Percentiles rank a stretch among this genome's conserved stretches.
These are phyloP conservation scores for Thera britannica DNA, from an alignment of 2,888 invertebrate genomes.

Conservation along the genomic window DNA sequence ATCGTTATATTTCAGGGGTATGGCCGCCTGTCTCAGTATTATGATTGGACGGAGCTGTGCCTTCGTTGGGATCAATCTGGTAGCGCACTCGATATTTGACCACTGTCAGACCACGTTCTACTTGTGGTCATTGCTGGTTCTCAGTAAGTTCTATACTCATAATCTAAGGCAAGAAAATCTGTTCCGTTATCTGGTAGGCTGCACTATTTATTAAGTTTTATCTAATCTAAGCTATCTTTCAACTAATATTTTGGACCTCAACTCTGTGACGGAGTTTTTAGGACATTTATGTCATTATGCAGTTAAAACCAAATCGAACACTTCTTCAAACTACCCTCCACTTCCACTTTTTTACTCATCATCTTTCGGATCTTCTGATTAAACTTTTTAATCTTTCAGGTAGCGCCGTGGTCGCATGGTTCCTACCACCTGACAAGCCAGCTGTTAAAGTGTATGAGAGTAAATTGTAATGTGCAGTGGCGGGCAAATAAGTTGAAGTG, in stretches of 20 bases:
- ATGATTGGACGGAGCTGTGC: constrained; percentile 76
- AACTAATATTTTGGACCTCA: too few species aligned
- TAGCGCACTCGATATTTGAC: constrained; percentile 71
- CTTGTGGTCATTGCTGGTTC: constrained; percentile 70
- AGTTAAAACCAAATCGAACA: too few species aligned
- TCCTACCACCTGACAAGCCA: constrained; percentile 67
- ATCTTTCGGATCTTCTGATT: neutral
- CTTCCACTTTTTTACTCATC: too few species aligned
- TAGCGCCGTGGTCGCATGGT: constrained; percentile 69
- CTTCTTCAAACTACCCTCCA: too few species aligned
- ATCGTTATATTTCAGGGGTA: constrained; percentile 59
- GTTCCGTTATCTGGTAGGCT: too few species aligned
- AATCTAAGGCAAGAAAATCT: neutral
- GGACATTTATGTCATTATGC: too few species aligned
- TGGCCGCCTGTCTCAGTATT: constrained; percentile 76
- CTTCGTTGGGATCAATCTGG: constrained; percentile 75
- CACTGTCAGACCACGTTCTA: constrained; percentile 72
- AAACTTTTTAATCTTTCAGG: constrained; percentile 52
- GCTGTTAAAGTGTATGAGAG: constrained; percentile 28
- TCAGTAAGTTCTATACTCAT: constrained; percentile 58
- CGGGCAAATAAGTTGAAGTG: neutral
- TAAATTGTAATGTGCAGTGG: constrained; percentile 28
- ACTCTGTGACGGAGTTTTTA: too few species aligned
- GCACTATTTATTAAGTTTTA: too few species aligned
- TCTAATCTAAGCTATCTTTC: too few species aligned